Percentiles rank a stretch among this genome's conserved stretches.
phyloP scores from a whole-genome alignment of 2,113 vertebrate species.

The Penelope pileata region DNA sequence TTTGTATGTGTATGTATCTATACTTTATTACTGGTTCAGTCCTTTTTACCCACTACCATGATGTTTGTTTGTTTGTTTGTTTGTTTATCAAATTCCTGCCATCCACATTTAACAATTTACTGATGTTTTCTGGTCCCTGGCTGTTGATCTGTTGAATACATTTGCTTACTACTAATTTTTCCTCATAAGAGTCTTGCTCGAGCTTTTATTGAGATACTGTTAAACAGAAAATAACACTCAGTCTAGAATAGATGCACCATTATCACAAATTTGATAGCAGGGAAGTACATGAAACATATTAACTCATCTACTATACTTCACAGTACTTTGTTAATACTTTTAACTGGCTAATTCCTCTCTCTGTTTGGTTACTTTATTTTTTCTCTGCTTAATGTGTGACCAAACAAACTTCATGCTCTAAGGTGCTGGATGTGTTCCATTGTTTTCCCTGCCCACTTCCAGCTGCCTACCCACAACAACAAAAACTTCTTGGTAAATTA shows the following conservation, averaged over 20 bases:
- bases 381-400: neutral
- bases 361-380: neutral
- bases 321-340: neutral
- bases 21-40: neutral
- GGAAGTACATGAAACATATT: neutral
- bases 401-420: neutral
- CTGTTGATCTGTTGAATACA: neutral
- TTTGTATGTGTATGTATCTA: neutral
- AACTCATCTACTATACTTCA: neutral
- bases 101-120: neutral
- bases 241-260: neutral
- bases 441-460: neutral
- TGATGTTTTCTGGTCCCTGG: neutral
- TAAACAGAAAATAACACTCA: neutral
- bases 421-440: neutral
- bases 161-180: neutral
- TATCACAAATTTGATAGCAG: neutral
- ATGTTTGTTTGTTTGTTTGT: neutral
- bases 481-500: neutral
- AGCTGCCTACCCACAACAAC: accelerated
- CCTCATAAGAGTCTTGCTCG: neutral
- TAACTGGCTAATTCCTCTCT: neutral
- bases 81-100: neutral
- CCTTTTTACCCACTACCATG: neutral
- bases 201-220: neutral